A percentile compares a stretch with the other conserved stretches of the same genome.
Evolutionary conservation across 2,888 invertebrate species (phyloP).

Genomic region (Rotaria macrura): DNA sequence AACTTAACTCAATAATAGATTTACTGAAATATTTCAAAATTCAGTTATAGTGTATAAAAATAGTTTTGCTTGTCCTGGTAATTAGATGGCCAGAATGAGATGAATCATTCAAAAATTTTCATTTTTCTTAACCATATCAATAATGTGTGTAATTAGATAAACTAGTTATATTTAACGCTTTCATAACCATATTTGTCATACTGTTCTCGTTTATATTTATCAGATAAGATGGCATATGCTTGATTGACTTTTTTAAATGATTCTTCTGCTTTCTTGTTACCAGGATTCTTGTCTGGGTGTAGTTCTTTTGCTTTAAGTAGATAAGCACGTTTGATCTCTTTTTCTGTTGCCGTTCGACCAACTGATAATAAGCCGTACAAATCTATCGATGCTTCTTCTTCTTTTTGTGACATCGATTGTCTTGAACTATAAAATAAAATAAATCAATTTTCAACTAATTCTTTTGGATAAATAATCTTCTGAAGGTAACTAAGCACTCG

Average conservation of each 20-base stretch:
- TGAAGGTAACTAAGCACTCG: too few relatives aligned
- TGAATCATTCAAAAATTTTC: too few relatives aligned
- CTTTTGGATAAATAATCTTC: too few relatives aligned
- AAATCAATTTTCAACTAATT: not conserved
- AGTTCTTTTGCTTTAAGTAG: constrained; percentile 44
- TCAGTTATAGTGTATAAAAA: too few relatives aligned
- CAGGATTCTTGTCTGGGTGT: not conserved
- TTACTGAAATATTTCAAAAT: too few relatives aligned
- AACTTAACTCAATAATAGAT: too few relatives aligned
- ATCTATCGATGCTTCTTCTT: constrained; percentile 35
- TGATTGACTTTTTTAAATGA: constrained; percentile 1
- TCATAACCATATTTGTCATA: not conserved
- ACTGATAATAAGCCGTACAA: constrained; percentile 44
- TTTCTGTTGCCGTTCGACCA: constrained; percentile 40
- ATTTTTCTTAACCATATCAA: too few relatives aligned
- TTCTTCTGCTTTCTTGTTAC: constrained; percentile 1
- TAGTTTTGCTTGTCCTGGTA: too few relatives aligned
- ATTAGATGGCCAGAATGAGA: too few relatives aligned
- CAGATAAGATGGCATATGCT: not conserved
- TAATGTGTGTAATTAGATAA: too few relatives aligned
- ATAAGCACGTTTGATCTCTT: constrained; percentile 47
- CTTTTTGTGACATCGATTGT: not conserved
- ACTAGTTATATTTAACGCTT: not conserved
- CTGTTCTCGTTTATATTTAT: not conserved
- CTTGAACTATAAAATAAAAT: not conserved